Evolutionary conservation across 2,888 invertebrate genomes (phyloP).

Genomic region (Steinernema scapterisci): DNA sequence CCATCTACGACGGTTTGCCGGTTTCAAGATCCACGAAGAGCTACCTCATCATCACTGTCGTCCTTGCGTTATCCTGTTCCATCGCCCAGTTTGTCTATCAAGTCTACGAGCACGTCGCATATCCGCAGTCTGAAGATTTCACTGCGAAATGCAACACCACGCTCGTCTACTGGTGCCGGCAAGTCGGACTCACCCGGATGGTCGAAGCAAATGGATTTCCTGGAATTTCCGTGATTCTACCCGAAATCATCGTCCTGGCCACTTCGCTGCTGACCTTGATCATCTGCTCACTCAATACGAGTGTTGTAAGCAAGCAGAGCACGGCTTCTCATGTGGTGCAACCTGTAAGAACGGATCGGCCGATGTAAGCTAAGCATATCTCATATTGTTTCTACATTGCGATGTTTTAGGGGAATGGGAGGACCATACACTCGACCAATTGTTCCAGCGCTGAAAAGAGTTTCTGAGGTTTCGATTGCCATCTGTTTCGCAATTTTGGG

Average conservation of each 20-base stretch:
- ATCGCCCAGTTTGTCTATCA: conserved; percentile 52
- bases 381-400: too few relatives aligned
- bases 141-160: conserved; percentile 33
- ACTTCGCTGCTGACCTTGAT: conserved; percentile 48
- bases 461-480: conserved; percentile 57
- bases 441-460: conserved; percentile 48
- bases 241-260: conserved; percentile 52
- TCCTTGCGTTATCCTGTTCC: conserved; percentile 42
- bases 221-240: conserved; percentile 48
- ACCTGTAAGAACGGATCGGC: conserved; percentile 16
- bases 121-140: conserved; percentile 30
- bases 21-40: conserved; percentile 33
- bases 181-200: conserved; percentile 41
- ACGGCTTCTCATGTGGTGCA: conserved; percentile 25
- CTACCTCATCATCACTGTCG: conserved; percentile 38
- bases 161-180: conserved; percentile 39
- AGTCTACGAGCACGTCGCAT: conserved; percentile 38
- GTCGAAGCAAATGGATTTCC: conserved; percentile 42
- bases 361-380: not conserved
- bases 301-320: not conserved
- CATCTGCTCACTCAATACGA: conserved; percentile 41
- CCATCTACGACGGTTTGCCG: conserved; percentile 38
- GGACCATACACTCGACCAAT: conserved; percentile 36
- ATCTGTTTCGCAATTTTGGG: conserved; percentile 54
- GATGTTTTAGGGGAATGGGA: conserved; percentile 7